Conservation (phyloP, 2,888 invertebrate species). For the Andrena haemorrhoa region DNA sequence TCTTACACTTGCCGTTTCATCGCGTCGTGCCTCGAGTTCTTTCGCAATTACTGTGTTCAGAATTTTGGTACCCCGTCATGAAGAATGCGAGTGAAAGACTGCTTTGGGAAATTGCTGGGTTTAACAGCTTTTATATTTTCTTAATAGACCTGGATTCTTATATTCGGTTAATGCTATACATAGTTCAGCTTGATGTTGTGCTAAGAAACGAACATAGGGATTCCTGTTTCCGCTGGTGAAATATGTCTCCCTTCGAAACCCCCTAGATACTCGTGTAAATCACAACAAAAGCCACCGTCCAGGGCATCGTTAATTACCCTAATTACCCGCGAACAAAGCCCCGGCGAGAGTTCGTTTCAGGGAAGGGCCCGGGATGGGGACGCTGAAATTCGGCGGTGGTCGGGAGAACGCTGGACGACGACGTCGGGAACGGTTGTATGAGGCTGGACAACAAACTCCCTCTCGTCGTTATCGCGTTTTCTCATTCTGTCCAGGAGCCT, state of each 20-base stretch:
- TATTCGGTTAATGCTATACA: no score
- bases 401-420: constrained; percentile 37
- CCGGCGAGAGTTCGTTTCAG: constrained; percentile 15
- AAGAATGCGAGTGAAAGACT: constrained; percentile 8
- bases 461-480: constrained; percentile 79
- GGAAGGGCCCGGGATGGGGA: constrained; percentile 24
- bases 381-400: constrained; percentile 61
- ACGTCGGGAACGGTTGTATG: constrained; percentile 59
- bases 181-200: background rate
- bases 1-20: constrained; percentile 48
- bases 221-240: background rate
- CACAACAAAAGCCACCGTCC: constrained; percentile 43
- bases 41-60: constrained; percentile 19
- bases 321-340: constrained; percentile 55
- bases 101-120: no score
- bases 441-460: constrained; percentile 76
- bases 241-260: background rate
- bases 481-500: constrained; percentile 63
- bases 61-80: background rate
- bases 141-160: no score
- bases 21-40: constrained; percentile 27
- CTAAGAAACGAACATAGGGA: background rate
- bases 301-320: constrained; percentile 50
- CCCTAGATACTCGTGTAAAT: constrained; percentile 34
- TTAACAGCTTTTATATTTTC: no score